Conservation (phyloP, 2,113 vertebrate genomes). For the Petromus typicus region DNA sequence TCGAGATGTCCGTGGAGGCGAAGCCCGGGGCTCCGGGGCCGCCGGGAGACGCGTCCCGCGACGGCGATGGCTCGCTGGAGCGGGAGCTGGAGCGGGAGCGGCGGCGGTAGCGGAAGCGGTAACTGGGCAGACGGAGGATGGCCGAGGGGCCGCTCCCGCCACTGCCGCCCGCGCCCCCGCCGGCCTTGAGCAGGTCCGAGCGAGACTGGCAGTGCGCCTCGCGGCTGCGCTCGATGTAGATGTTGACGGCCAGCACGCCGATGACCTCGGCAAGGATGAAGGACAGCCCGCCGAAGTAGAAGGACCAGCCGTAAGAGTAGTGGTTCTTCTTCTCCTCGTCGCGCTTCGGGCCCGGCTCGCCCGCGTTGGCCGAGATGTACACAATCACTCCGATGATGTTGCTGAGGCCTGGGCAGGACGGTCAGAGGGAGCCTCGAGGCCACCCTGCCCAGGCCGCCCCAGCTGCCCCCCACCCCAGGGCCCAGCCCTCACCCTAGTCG, state of each 20-base stretch:
- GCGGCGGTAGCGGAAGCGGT: slow-evolving; percentile 93
- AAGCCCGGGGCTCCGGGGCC: slow-evolving; percentile 89
- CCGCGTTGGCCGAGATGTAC: slow-evolving; percentile 95
- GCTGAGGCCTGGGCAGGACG: slow-evolving; percentile 90
- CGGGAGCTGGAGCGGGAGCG: slow-evolving; percentile 92
- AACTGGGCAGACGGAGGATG: slow-evolving; percentile 94
- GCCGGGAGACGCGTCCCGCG: slow-evolving; percentile 92
- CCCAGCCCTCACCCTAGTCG: not conserved
- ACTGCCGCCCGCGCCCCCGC: slow-evolving; percentile 84
- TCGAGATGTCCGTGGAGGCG: slow-evolving; percentile 92
- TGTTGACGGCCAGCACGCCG: slow-evolving; percentile 95
- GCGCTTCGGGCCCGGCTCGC: slow-evolving; percentile 94
- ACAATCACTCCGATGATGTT: slow-evolving; percentile 98
- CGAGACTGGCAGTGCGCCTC: slow-evolving; percentile 95
- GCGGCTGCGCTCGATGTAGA: slow-evolving; percentile 96
- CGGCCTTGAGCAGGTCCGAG: slow-evolving; percentile 93
- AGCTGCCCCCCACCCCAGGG: not conserved
- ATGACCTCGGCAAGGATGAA: slow-evolving; percentile 97
- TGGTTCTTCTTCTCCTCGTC: slow-evolving; percentile 96
- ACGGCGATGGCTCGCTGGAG: slow-evolving; percentile 94
- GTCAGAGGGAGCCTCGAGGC: slow-evolving; percentile 65
- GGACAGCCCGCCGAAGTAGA: slow-evolving; percentile 96
- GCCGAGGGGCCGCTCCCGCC: slow-evolving; percentile 88
- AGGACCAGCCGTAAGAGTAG: slow-evolving; percentile 97
- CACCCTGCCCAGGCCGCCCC: not conserved